A percentile compares a stretch with the other conserved stretches of the same genome.
Evolutionary conservation across 2,113 vertebrate species (phyloP).

Genomic region (Echinops telfairi): DNA sequence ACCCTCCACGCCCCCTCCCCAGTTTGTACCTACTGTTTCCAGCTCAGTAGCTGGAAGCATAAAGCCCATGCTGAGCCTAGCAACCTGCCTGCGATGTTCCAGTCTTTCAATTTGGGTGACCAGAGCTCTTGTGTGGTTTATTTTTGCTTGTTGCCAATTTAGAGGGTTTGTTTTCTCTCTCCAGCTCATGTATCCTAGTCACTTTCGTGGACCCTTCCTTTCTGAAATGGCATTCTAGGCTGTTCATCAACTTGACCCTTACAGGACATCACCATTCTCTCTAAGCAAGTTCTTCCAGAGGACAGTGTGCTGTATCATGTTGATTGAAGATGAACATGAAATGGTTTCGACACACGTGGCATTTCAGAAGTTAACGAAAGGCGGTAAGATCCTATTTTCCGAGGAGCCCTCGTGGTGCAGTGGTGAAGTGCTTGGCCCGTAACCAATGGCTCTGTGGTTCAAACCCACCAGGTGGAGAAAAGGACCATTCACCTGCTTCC

Average conservation of each 20-base stretch:
- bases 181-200: constrained; percentile 14
- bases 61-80: background rate
- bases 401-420: background rate
- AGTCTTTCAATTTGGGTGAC: background rate
- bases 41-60: background rate
- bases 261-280: background rate
- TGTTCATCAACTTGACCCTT: background rate
- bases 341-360: background rate
- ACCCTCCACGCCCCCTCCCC: background rate
- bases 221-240: constrained; percentile 46
- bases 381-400: background rate
- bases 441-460: background rate
- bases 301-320: background rate
- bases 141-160: constrained; percentile 20
- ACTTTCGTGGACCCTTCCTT: background rate
- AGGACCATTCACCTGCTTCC: background rate
- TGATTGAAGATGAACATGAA: constrained; percentile 40
- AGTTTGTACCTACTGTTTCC: background rate
- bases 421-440: background rate
- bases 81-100: background rate
- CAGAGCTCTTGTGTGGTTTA: background rate
- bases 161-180: constrained; percentile 44
- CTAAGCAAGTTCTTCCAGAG: background rate
- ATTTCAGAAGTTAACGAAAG: constrained; percentile 5
- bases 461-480: background rate